Base-by-base conservation (phyloP, 92 coral and sea anemone genomes). In the Zoanthus gigantus region DNA sequence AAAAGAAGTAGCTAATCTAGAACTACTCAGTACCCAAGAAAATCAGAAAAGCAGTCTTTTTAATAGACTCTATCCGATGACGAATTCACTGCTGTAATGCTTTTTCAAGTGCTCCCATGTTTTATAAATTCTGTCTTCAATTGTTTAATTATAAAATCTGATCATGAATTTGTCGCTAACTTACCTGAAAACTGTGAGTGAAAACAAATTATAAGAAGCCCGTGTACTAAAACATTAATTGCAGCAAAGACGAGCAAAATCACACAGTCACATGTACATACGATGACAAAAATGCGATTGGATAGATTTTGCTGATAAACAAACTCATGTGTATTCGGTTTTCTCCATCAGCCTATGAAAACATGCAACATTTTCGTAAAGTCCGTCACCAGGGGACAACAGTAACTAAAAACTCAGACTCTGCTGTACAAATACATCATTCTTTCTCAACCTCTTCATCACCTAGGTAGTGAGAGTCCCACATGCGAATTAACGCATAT, bases 361-460 rank as follows among this genome's bases (percentile, higher is more conserved):
- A 8, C 57, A 45, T 44, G 29, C 42, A 17, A 42, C 32, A 67
- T 67, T 45, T 42, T 73, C 54, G 34, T 79, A 34, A 29, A 58
- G 42, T 37, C 72, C 31, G 84, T 80, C 71, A 56, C 83, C 71
- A 78, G 46, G 83, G 45, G 45, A 53, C 82, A 16, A 29, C 11
- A 29, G 30, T 54, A 47, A 53, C 9, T 34, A 34, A 31, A 56
- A 58, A 78, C 68, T 56, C 83, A 78, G 84, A 80, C 56, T 72
- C 56, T 57, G 42, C 13, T 80, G 44, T 28, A 44, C 74, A 80
- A 63, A 80, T 53, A 61, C 56, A 66, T 63, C 84, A 80, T 80
- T 80, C 74, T 80, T 80, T 80, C 58, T 4, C 30, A 0, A 15
- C 12, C 60, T 42, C 44, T 44, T 44, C 34, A 63, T 80, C 84